phyloP scores from a whole-genome alignment of 2,797 vertebrate species.

The Limnodromus scolopaceus region DNA sequence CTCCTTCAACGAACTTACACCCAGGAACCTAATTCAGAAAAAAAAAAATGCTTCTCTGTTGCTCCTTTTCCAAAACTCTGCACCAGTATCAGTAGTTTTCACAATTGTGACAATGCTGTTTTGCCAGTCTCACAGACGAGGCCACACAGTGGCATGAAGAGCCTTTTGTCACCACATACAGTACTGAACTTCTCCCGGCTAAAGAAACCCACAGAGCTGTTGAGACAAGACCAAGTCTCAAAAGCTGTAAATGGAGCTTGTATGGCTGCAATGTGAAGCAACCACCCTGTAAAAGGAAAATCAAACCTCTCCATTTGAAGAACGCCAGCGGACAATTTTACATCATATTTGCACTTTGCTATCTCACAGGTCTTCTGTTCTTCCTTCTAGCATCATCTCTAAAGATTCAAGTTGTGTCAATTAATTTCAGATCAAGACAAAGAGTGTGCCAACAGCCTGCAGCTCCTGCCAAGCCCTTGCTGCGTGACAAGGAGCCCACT shows the following conservation, averaged over 20 bases:
- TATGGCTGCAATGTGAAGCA: background rate
- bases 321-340: background rate
- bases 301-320: background rate
- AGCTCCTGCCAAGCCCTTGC: background rate
- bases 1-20: background rate
- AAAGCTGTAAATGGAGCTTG: background rate
- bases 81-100: background rate
- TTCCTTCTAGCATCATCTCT: background rate
- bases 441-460: background rate
- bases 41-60: background rate
- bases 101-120: background rate
- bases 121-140: background rate
- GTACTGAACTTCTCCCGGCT: background rate
- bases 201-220: background rate
- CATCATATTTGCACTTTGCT: background rate
- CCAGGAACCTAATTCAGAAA: background rate
- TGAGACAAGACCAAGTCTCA: background rate
- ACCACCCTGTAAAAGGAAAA: background rate
- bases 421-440: conserved; percentile 2
- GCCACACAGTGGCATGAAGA: background rate
- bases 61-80: background rate
- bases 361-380: background rate
- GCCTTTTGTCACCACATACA: background rate
- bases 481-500: background rate
- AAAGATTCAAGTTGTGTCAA: background rate